Conservation (phyloP, 2,113 vertebrate species). For the Oriolus oriolus region DNA sequence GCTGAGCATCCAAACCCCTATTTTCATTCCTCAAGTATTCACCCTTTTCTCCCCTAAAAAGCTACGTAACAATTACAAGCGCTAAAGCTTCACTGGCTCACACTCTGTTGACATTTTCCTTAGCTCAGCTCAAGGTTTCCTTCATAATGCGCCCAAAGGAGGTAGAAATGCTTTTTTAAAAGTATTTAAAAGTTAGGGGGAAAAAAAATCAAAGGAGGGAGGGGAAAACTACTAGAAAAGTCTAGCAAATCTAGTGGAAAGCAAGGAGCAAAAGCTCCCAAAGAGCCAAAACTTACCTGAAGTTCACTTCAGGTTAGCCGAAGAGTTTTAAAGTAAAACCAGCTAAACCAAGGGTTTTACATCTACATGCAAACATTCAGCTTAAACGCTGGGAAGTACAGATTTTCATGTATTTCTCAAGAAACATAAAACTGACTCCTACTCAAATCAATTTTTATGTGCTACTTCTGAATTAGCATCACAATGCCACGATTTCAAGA, state of each 20-base stretch:
- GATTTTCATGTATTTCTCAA: background rate
- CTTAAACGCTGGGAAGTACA: background rate
- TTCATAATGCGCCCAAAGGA: background rate
- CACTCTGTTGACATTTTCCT: background rate
- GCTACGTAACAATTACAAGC: fast-evolving
- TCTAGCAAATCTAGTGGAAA: background rate
- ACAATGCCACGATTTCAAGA: background rate
- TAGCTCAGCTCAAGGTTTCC: background rate
- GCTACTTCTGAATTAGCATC: background rate
- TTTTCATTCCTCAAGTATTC: background rate
- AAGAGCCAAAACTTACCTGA: background rate
- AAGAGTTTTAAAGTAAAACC: background rate
- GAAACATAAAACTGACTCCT: background rate
- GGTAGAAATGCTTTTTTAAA: background rate
- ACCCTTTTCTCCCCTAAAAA: background rate
- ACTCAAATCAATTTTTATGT: background rate
- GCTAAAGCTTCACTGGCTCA: background rate
- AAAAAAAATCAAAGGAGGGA: background rate
- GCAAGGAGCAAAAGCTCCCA: background rate
- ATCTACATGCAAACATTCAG: background rate
- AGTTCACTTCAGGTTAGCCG: background rate
- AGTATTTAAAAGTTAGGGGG: background rate
- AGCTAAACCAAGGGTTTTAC: background rate
- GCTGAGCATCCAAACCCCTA: background rate
- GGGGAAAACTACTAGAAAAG: background rate